Base-by-base conservation (phyloP, 2,113 vertebrate species). In the Microcebus griseorufus region DNA sequence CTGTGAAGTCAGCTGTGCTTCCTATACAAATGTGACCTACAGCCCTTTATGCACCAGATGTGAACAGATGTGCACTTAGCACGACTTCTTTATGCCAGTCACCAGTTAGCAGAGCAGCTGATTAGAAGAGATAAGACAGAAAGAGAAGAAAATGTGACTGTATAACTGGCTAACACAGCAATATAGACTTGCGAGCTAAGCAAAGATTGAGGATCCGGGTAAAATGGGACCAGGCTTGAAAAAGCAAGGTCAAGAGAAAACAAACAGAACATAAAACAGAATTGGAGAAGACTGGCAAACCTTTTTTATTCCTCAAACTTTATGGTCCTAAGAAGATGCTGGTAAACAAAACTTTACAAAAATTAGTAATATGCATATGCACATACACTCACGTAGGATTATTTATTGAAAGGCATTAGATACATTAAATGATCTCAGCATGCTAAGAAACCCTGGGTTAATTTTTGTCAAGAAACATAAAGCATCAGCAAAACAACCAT, bases 21-120 rank as follows among this genome's bases (percentile, higher is more conserved):
- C 92, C 96, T 87, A 92, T 81, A 37, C 42, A 86, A 95, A 97
- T 97, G 95, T 96, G 94, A 97, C 96, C 96, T n/a, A 17, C 75
- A 65, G 93, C 45, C 73, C 96, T 98, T 97, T 96, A 64, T 83
- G 65, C 90, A 90, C 96, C 83, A 96, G 90, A 98, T 96, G 88
- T 98, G 97, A 97, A 60, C 88, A 97, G 94, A 97, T 97, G 92
- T 97, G 93, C 91, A 69, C 84, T 91, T 97, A 96, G 97, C 95
- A 97, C 7, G 90, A 64, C 20, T 93, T 90, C 94, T 72, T n/a
- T 65, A 60, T 81, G 88, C 92, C 67, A 95, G 69, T 29, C 51
- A 73, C 81, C 67, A 93, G 80, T 96, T 92, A 97, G 88, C 18
- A 37, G 60, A 93, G 84, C 70, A 88, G 93, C 85, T 95, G 93